Evolutionary conservation across 2,797 vertebrate species (phyloP).

Genomic region (Malacoraja senta): DNA sequence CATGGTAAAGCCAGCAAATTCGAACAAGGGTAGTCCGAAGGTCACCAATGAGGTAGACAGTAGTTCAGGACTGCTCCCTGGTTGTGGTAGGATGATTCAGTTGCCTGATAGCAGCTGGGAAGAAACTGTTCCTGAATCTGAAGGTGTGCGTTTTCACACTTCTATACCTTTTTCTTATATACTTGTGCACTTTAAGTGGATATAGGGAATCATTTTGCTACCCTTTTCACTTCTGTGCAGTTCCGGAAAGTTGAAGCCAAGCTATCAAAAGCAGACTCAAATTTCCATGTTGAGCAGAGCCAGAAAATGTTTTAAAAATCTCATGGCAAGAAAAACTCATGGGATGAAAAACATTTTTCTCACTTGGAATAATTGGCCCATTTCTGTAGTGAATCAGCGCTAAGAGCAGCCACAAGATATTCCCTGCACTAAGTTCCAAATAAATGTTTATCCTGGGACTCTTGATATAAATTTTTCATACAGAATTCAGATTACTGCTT

Average conservation of each 20-base stretch:
- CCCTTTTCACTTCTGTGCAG: too few relatives aligned
- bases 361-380: not conserved
- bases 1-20: too few relatives aligned
- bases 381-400: not conserved
- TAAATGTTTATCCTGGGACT: constrained; percentile 20
- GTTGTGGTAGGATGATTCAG: too few relatives aligned
- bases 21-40: too few relatives aligned
- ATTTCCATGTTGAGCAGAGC: not conserved
- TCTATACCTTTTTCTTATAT: not conserved
- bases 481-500: constrained; percentile 12
- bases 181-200: not conserved
- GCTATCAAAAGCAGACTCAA: not conserved
- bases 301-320: not conserved
- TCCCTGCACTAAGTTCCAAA: not conserved
- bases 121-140: too few relatives aligned
- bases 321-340: not conserved
- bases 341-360: not conserved
- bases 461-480: constrained; percentile 29
- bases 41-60: too few relatives aligned
- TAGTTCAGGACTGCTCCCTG: too few relatives aligned
- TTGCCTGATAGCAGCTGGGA: too few relatives aligned
- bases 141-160: too few relatives aligned
- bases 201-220: not conserved
- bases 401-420: not conserved
- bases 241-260: not conserved